Conservation (phyloP, 2,888 invertebrate species). For the Kuschelorhynchus macadamiae region DNA sequence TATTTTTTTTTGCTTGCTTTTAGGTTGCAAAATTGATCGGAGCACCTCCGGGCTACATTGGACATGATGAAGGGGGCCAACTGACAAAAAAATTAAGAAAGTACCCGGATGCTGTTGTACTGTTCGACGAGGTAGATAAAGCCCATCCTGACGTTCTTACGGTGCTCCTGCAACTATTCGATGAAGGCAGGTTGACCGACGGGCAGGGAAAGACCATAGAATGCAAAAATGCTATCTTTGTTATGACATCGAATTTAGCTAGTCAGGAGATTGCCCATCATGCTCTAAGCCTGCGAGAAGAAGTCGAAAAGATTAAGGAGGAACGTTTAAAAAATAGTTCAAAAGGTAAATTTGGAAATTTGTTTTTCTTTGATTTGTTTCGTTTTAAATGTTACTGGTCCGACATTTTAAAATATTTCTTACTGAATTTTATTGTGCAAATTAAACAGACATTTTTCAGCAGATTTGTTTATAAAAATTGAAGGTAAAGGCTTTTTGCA, state of each 20-base stretch:
- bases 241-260: conserved; percentile 94
- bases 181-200: conserved; percentile 85
- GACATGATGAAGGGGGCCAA: conserved; percentile 92
- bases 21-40: conserved; percentile 88
- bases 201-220: conserved; percentile 92
- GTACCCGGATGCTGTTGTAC: conserved; percentile 84
- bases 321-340: conserved; percentile 57
- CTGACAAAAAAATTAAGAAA: conserved; percentile 84
- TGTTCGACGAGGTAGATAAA: conserved; percentile 95
- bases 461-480: too few relatives aligned
- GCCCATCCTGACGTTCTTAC: conserved; percentile 95
- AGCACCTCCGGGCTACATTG: conserved; percentile 91
- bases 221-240: conserved; percentile 92
- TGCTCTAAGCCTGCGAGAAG: conserved; percentile 82
- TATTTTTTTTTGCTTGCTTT: too few relatives aligned
- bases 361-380: too few relatives aligned
- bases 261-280: conserved; percentile 91
- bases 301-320: conserved; percentile 74
- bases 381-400: too few relatives aligned
- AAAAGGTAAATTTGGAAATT: too few relatives aligned
- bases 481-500: too few relatives aligned
- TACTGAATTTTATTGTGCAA: too few relatives aligned
- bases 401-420: too few relatives aligned
- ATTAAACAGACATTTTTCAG: too few relatives aligned
- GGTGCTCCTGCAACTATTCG: conserved; percentile 87